Percentiles rank a stretch among this genome's conserved stretches.
Evolutionary conservation across 1,140 invertebrate species (phyloP).

Genomic region (Spodoptera litura): DNA sequence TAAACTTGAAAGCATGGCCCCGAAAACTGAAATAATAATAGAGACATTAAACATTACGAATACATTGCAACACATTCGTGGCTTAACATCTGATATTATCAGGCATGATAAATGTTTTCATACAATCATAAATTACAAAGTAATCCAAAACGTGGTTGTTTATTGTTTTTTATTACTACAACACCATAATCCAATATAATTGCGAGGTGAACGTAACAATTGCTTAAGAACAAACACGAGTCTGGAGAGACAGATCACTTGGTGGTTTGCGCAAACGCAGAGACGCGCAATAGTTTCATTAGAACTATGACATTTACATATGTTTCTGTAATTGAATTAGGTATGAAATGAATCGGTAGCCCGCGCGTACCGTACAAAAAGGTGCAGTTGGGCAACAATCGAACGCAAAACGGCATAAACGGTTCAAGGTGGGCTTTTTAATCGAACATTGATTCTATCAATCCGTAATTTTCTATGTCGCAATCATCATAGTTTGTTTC

Average conservation of each 20-base stretch:
- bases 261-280: constrained; percentile 59
- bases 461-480: constrained; percentile 56
- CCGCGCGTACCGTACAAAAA: constrained; percentile 46
- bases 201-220: constrained; percentile 53
- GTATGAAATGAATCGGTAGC: constrained; percentile 69
- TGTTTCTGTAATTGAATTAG: constrained; percentile 78
- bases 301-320: constrained; percentile 77
- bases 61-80: constrained; percentile 26
- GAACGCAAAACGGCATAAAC: constrained; percentile 62
- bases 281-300: constrained; percentile 63
- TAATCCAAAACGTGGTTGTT: constrained; percentile 29
- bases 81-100: constrained; percentile 35
- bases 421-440: constrained; percentile 68
- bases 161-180: constrained; percentile 25
- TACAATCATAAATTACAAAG: constrained; percentile 42
- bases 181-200: constrained; percentile 31
- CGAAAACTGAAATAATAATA: background rate
- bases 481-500: constrained; percentile 49
- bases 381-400: constrained; percentile 64
- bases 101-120: constrained; percentile 40
- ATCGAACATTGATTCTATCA: constrained; percentile 51
- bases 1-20: too few relatives aligned
- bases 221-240: constrained; percentile 54
- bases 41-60: constrained; percentile 19
- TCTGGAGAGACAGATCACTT: constrained; percentile 50